Evolutionary conservation across 2,113 vertebrate species (phyloP), one percentile per base, ranked within the genome.

Genomic region (Petaurus breviceps): DNA sequence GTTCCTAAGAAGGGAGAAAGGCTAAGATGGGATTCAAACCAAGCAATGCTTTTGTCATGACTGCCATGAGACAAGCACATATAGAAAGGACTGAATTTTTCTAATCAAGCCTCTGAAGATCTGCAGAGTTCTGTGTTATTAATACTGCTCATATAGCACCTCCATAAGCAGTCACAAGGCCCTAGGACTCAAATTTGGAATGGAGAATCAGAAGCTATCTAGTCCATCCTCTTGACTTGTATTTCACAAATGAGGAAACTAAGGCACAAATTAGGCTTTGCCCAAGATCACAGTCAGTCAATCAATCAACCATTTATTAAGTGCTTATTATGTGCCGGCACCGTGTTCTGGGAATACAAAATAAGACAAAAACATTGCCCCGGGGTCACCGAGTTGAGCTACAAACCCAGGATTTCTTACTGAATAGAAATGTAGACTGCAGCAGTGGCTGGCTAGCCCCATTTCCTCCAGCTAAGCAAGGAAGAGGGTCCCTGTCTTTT

Each of bases 401-500:
- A 22, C 19, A 16, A 84, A 43, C 37, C 14, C 4, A 43, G 68
- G 37, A 84, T 22, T 84, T 84, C 68, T 84, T 14, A 84, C 68
- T 84, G n/a, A 84, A 43, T 6, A 84, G 68, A 84, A 43, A 2
- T 22, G 37, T 3, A 77, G 61, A 14, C 31, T n/a, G 37, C 5
- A 43, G n/a, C 68, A 23, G n/a, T 8, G 68, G 19, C 12, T 19
- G 16, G 5, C 61, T n/a, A 7, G 31, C 31, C 61, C n/a, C 61
- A 68, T 68, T 12, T 92, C 46, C 19, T 53, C 9, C 23, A 68
- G 95, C 52, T 94, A 92, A 94, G 90, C 47, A 10, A 96, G 90
- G 84, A 84, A 89, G 24, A 55, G 97, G 95, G 90, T 97, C 97
- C 95, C 51, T 5, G 6, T 43, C 68, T 43, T 23, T 84, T 43